phyloP scores from a whole-genome alignment of 1,140 invertebrate species.

The Drosophila pachea region DNA sequence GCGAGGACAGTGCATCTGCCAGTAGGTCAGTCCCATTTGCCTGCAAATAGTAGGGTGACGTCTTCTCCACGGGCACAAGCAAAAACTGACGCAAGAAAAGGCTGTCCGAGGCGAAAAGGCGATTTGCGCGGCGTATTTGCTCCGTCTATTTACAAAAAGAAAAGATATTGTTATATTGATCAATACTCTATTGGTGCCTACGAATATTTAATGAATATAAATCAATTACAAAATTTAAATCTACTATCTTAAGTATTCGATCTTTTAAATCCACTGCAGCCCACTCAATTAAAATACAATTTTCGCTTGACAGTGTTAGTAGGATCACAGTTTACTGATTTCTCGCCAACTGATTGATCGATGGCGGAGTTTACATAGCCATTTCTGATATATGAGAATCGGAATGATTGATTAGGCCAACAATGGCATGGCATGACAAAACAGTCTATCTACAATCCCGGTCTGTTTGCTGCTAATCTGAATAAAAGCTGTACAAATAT shows the following conservation, averaged over 20 bases:
- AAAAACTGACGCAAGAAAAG: slow-evolving; percentile 90
- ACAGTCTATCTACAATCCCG: not conserved
- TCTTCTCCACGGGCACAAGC: slow-evolving; percentile 87
- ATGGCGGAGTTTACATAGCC: slow-evolving; percentile 5
- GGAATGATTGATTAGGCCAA: slow-evolving; percentile 18
- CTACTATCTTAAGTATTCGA: too few relatives aligned
- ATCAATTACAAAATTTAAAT: too few relatives aligned
- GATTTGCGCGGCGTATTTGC: slow-evolving; percentile 92
- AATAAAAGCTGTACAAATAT: slow-evolving; percentile 12
- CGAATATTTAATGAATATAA: too few relatives aligned
- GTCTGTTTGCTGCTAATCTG: not conserved
- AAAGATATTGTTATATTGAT: slow-evolving; percentile 7
- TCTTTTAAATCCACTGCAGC: too few relatives aligned
- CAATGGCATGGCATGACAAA: slow-evolving; percentile 5
- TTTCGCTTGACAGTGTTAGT: too few relatives aligned
- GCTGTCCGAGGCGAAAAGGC: slow-evolving; percentile 93
- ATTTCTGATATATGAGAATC: not conserved
- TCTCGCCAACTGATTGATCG: slow-evolving; percentile 42
- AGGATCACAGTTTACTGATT: slow-evolving; percentile 25
- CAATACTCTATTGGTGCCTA: too few relatives aligned
- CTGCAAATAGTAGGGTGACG: slow-evolving; percentile 81
- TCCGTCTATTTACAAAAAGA: slow-evolving; percentile 84
- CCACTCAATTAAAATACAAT: too few relatives aligned
- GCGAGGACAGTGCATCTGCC: slow-evolving; percentile 54
- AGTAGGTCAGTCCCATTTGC: slow-evolving; percentile 52